These are phyloP conservation scores for Dasypolia templi DNA, from an alignment of 2,888 invertebrate genomes.

Conservation along the genomic window DNA sequence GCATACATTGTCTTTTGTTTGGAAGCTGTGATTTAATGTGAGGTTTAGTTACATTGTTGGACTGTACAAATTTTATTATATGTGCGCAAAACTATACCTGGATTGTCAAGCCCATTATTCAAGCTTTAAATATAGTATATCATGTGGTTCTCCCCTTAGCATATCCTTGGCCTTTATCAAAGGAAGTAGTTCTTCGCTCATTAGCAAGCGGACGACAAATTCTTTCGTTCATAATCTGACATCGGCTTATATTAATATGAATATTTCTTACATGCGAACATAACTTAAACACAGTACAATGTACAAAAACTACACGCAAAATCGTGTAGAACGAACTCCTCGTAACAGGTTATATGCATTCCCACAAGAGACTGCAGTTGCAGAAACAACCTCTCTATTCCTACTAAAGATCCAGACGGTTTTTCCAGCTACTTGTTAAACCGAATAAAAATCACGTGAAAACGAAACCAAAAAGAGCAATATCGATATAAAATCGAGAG, in stretches of 20 bases:
- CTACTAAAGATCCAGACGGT: conserved; percentile 49
- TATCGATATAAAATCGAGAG: conserved; percentile 60
- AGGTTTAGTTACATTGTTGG: conserved; percentile 30
- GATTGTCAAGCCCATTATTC: conserved; percentile 13
- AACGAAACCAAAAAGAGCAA: conserved; percentile 51
- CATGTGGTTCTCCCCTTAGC: conserved; percentile 27
- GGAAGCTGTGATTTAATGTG: conserved; percentile 40
- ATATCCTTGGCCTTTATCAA: conserved; percentile 47
- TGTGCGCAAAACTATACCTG: not conserved
- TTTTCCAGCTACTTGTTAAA: conserved; percentile 52
- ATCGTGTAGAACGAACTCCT: conserved; percentile 27
- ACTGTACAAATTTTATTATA: conserved; percentile 14
- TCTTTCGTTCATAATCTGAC: conserved; percentile 31
- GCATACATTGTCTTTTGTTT: conserved; percentile 55
- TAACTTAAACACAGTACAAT: not conserved
- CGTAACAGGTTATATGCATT: conserved; percentile 59
- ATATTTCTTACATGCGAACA: not conserved
- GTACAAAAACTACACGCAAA: conserved; percentile 21
- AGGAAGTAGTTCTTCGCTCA: conserved; percentile 44
- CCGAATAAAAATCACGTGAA: conserved; percentile 50
- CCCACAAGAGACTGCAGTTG: conserved; percentile 55
- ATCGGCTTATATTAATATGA: conserved; percentile 21
- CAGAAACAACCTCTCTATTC: conserved; percentile 51
- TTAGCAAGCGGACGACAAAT: conserved; percentile 44
- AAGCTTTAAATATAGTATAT: conserved; percentile 33